Percentiles rank a stretch among this genome's conserved stretches.
Conservation (phyloP, 1,140 invertebrate species). For the Hesperophylax magnus region DNA sequence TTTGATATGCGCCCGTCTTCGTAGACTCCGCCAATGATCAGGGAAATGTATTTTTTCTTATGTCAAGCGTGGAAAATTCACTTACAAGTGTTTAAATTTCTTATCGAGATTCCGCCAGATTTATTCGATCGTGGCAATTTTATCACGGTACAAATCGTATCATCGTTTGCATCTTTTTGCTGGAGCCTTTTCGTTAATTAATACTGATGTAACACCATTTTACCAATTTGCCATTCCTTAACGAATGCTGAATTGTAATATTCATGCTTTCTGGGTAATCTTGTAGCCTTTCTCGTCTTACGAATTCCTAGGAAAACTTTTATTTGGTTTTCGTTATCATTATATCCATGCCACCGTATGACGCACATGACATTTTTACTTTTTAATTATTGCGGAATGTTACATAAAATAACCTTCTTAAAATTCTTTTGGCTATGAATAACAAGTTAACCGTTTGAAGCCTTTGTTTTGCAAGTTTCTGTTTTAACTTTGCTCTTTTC, state of each 20-base stretch:
- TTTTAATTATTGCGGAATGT: neutral
- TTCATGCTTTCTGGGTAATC: no score
- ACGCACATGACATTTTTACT: no score
- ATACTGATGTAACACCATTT: no score
- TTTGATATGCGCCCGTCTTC: neutral
- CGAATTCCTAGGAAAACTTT: no score
- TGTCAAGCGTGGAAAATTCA: slow-evolving; percentile 10
- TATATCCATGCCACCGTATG: no score
- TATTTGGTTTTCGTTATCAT: no score
- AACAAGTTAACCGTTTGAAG: neutral
- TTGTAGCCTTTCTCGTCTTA: no score
- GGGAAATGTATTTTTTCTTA: slow-evolving; percentile 16
- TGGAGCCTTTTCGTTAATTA: no score
- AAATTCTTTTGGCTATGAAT: neutral
- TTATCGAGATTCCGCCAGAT: slow-evolving; percentile 23
- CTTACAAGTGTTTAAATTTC: slow-evolving; percentile 19
- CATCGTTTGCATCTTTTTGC: no score
- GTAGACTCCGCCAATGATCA: neutral
- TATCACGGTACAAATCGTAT: neutral
- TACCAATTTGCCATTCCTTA: no score
- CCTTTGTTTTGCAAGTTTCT: slow-evolving; percentile 8
- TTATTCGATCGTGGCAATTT: slow-evolving; percentile 34
- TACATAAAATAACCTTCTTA: neutral
- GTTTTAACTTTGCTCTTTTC: slow-evolving; percentile 14
- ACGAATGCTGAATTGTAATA: no score